Evolutionary conservation across 2,797 vertebrate genomes (phyloP).

Genomic region (Sternotherus odoratus): DNA sequence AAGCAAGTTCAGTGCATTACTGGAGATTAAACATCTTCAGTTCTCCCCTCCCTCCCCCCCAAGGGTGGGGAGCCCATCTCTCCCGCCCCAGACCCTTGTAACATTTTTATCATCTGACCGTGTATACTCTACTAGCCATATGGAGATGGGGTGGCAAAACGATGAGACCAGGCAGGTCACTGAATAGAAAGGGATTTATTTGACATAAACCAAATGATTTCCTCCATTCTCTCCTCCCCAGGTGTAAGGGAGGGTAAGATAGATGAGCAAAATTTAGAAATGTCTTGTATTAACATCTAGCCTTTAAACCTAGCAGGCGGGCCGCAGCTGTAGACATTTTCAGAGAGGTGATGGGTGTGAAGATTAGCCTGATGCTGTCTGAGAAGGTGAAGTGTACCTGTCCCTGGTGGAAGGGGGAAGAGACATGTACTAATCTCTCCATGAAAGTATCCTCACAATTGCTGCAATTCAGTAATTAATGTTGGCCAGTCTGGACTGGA

Average conservation of each 20-base stretch:
- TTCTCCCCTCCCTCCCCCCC: too few species aligned
- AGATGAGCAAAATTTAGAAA: neutral
- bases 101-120: neutral
- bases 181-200: constrained; percentile 52
- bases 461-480: neutral
- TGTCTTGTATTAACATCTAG: neutral
- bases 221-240: rapidly evolving
- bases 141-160: neutral
- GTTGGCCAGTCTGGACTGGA: neutral
- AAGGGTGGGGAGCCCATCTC: neutral
- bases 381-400: rapidly evolving
- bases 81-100: rapidly evolving
- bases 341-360: neutral
- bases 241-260: neutral
- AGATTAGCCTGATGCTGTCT: neutral
- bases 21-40: neutral
- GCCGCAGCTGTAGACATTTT: neutral
- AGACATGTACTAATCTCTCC: neutral
- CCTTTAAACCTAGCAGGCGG: neutral
- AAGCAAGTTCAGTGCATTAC: neutral
- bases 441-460: neutral
- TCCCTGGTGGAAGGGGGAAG: neutral
- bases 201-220: neutral
- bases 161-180: neutral
- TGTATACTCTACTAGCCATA: rapidly evolving